A percentile compares a stretch with the other conserved stretches of the same genome.
Conservation (phyloP, 2,888 invertebrate species). For the Xestia ashworthii region DNA sequence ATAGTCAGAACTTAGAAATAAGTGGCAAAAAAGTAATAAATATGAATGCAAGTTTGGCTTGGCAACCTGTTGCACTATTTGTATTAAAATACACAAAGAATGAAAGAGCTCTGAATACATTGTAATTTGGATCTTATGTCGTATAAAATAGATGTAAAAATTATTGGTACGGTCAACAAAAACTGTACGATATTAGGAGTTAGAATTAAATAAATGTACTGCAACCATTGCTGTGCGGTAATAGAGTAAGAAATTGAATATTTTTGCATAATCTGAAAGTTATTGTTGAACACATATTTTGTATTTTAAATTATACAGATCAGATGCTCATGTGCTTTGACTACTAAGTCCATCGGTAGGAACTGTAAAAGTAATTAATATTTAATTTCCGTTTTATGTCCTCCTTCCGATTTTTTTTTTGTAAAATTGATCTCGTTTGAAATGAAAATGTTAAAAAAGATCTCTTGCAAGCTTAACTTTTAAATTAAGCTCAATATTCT, state of each 20-base stretch:
- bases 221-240: slow-evolving; percentile 48
- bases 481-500: slow-evolving; percentile 20
- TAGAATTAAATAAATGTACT: slow-evolving; percentile 50
- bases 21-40: slow-evolving; percentile 1
- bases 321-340: slow-evolving; percentile 50
- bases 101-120: slow-evolving; percentile 61
- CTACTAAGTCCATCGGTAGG: slow-evolving; percentile 41
- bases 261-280: slow-evolving; percentile 65
- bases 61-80: background rate
- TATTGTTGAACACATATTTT: slow-evolving; percentile 58
- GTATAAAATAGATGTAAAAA: slow-evolving; percentile 63
- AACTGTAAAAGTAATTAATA: slow-evolving; percentile 26
- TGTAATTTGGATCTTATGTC: slow-evolving; percentile 54
- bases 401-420: background rate
- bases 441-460: background rate
- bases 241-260: slow-evolving; percentile 56
- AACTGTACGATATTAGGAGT: slow-evolving; percentile 61
- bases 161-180: slow-evolving; percentile 58
- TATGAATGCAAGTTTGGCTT: slow-evolving; percentile 4
- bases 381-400: background rate
- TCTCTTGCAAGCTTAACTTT: background rate
- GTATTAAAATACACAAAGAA: slow-evolving; percentile 8
- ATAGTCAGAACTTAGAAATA: slow-evolving; percentile 11
- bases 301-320: slow-evolving; percentile 54
- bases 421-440: slow-evolving; percentile 5